Conservation (phyloP, 2,113 vertebrate genomes). For the Nothobranchius furzeri region DNA sequence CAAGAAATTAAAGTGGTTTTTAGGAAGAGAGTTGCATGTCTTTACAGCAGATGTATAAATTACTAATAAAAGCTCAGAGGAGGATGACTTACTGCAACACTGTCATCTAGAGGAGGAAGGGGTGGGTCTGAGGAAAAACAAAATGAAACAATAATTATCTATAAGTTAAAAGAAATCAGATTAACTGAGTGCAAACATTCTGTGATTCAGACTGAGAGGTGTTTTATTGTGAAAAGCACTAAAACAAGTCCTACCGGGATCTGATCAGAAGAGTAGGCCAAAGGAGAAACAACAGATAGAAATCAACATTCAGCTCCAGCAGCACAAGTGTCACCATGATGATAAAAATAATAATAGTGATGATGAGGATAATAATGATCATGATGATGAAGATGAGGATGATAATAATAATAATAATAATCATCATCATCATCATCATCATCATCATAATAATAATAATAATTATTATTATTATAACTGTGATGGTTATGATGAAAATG, state of each 20-base stretch:
- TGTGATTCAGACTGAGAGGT: neutral
- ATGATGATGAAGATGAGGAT: no score
- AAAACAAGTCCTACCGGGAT: constrained; percentile 37
- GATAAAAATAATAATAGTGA: neutral
- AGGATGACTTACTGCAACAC: constrained; percentile 71
- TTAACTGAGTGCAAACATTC: neutral
- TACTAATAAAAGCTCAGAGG: no score
- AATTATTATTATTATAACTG: no score
- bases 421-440: no score
- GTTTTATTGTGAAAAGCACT: neutral
- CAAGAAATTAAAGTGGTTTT: neutral
- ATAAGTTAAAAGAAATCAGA: neutral
- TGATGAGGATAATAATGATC: no score
- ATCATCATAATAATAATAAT: no score
- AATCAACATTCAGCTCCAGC: constrained; percentile 9
- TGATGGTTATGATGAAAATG: no score
- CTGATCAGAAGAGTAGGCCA: constrained; percentile 35
- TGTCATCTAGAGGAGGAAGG: constrained; percentile 60
- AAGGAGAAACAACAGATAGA: constrained; percentile 2
- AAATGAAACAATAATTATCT: neutral
- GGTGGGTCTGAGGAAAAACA: constrained; percentile 53
- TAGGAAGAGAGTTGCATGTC: no score
- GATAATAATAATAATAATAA: no score
- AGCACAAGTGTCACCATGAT: neutral
- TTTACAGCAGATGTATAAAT: no score